Conservation (phyloP, 2,888 invertebrate genomes). For the Ochropleura plecta region DNA sequence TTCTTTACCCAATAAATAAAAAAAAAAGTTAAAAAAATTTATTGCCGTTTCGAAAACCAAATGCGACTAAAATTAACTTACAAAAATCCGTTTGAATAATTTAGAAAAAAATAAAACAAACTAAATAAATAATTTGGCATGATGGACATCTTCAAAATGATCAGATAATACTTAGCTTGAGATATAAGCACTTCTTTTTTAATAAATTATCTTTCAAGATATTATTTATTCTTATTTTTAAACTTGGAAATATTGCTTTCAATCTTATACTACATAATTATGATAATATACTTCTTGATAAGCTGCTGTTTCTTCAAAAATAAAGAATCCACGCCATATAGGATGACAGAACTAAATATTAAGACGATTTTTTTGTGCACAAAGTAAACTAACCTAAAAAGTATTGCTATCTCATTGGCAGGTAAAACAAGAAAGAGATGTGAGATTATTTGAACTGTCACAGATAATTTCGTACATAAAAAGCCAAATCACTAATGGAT, state of each 20-base stretch:
- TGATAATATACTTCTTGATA: slow-evolving; percentile 55
- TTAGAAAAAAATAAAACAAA: slow-evolving; percentile 31
- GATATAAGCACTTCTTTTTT: slow-evolving; percentile 46
- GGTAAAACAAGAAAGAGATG: neutral
- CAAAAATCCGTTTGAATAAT: slow-evolving; percentile 20
- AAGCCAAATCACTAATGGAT: neutral
- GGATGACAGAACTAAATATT: slow-evolving; percentile 36
- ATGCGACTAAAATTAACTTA: slow-evolving; percentile 19
- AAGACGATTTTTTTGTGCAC: neutral
- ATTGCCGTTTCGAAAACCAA: slow-evolving; percentile 22
- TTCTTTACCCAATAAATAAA: no score
- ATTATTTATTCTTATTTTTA: slow-evolving; percentile 58
- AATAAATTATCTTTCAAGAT: slow-evolving; percentile 49
- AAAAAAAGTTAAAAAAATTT: slow-evolving; percentile 16
- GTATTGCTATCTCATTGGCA: slow-evolving; percentile 3
- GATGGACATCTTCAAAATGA: slow-evolving; percentile 35
- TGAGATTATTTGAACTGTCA: neutral
- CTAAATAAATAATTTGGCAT: slow-evolving; percentile 48
- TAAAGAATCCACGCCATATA: slow-evolving; percentile 11
- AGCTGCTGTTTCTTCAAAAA: slow-evolving; percentile 48
- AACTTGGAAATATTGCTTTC: slow-evolving; percentile 67
- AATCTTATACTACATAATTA: slow-evolving; percentile 58
- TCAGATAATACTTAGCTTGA: slow-evolving; percentile 61
- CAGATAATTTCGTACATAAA: no score
- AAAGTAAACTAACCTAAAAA: neutral